A percentile compares a stretch with the other conserved stretches of the same genome.
Evolutionary conservation across 1,140 invertebrate genomes (phyloP).

Genomic region (Zaprionus camerounensis): DNA sequence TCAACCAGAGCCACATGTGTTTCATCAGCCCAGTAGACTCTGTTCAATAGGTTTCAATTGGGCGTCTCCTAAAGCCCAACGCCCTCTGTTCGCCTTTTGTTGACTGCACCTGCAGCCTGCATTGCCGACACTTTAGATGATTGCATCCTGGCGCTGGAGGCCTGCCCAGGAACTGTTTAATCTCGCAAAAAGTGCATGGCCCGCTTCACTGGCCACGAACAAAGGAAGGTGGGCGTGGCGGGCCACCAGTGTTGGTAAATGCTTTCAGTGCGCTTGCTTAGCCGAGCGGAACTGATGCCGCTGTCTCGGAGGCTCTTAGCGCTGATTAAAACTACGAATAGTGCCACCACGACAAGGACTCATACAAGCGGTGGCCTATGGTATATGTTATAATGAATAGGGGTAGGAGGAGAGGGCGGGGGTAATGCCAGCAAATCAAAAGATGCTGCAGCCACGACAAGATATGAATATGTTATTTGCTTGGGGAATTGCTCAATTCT

Average conservation of each 20-base stretch:
- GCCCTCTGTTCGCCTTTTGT: slow-evolving; percentile 10
- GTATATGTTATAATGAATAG: background rate
- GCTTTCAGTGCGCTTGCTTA: slow-evolving; percentile 56
- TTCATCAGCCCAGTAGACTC: background rate
- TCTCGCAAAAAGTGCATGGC: slow-evolving; percentile 59
- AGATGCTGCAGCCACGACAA: slow-evolving; percentile 41
- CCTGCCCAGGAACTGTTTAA: slow-evolving; percentile 39
- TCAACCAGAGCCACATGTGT: slow-evolving; percentile 14
- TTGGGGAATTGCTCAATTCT: slow-evolving; percentile 76
- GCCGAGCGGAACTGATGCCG: slow-evolving; percentile 51
- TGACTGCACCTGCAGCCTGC: background rate
- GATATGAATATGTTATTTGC: slow-evolving; percentile 82
- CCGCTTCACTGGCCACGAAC: slow-evolving; percentile 61
- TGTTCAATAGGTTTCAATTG: slow-evolving; percentile 52
- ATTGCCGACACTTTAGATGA: slow-evolving; percentile 68
- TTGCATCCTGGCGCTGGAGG: slow-evolving; percentile 43
- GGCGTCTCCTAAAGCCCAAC: slow-evolving; percentile 32
- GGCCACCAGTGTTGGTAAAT: slow-evolving; percentile 68
- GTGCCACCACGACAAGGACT: slow-evolving; percentile 35
- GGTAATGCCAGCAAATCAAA: slow-evolving; percentile 35
- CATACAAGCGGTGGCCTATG: background rate
- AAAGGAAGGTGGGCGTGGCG: slow-evolving; percentile 52
- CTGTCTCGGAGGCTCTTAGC: slow-evolving; percentile 57
- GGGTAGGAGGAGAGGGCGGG: background rate
- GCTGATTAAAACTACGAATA: slow-evolving; percentile 70